Percentiles rank a stretch among this genome's conserved stretches.
phyloP scores from a whole-genome alignment of 2,113 vertebrate genomes.

The Pomatorhinus ruficollis region DNA sequence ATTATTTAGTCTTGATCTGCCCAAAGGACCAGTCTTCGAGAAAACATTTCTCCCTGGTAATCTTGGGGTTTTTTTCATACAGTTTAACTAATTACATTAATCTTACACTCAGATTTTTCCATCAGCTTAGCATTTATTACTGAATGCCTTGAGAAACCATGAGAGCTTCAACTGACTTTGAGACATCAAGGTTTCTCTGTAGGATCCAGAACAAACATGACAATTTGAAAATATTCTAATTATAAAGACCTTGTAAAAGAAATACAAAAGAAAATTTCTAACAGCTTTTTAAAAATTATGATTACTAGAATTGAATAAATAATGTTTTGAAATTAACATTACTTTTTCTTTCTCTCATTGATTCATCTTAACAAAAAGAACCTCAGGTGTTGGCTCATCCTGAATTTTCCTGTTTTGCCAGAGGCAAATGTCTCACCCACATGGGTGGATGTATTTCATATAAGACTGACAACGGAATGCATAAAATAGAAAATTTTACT shows the following conservation, averaged over 20 bases:
- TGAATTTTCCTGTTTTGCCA: background rate
- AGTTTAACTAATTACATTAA: background rate
- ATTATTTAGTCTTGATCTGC: background rate
- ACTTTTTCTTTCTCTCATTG: background rate
- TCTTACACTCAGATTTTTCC: background rate
- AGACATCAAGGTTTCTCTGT: background rate
- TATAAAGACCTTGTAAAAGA: background rate
- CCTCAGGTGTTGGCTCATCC: background rate
- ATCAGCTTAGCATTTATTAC: background rate
- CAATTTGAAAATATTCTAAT: background rate
- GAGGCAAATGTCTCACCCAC: background rate
- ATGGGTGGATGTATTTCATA: background rate
- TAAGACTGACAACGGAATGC: background rate
- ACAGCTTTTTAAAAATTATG: background rate
- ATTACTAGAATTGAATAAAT: background rate
- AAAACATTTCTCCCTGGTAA: background rate
- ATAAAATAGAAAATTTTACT: background rate
- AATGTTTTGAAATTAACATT: background rate
- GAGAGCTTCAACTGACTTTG: background rate
- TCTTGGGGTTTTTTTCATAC: rapidly evolving
- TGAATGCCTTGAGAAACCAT: background rate
- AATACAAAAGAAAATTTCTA: background rate
- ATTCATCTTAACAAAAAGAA: background rate
- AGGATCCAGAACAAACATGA: background rate
- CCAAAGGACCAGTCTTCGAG: background rate